Evolutionary conservation across 2,113 vertebrate species (phyloP).

Genomic region (Grallaria varia): DNA sequence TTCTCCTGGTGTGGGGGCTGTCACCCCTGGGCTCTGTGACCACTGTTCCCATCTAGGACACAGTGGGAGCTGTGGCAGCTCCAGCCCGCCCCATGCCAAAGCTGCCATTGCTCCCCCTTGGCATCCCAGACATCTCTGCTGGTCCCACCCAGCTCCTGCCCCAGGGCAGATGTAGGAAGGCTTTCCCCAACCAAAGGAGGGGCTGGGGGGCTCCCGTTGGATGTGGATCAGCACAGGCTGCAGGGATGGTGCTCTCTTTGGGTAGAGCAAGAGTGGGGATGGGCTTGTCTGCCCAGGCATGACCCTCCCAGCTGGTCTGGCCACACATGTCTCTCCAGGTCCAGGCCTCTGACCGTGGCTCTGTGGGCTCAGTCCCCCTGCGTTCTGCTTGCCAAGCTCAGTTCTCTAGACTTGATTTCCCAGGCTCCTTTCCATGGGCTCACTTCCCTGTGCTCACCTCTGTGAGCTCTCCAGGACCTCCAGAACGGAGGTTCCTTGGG

Average conservation of each 20-base stretch:
- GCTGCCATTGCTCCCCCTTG: accelerated
- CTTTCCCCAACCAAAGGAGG: accelerated
- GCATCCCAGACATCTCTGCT: neutral
- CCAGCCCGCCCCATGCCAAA: neutral
- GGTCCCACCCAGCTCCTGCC: neutral
- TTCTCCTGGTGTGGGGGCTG: accelerated
- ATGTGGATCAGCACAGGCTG: accelerated
- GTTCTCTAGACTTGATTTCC: accelerated
- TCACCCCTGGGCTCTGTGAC: neutral
- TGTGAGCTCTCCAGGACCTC: neutral
- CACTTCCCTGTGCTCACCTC: neutral
- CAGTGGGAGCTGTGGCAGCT: neutral
- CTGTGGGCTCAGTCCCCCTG: accelerated
- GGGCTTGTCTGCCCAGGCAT: neutral
- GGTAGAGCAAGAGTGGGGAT: neutral
- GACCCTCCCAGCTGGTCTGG: neutral
- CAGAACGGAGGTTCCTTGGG: neutral
- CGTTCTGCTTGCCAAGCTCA: accelerated
- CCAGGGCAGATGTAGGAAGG: accelerated
- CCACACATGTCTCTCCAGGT: accelerated
- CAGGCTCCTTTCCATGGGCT: neutral
- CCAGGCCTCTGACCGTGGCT: neutral
- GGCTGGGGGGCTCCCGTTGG: neutral
- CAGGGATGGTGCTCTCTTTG: neutral
- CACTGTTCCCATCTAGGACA: neutral